Conservation (phyloP, 1,140 invertebrate genomes). For the Drosophila varians region DNA sequence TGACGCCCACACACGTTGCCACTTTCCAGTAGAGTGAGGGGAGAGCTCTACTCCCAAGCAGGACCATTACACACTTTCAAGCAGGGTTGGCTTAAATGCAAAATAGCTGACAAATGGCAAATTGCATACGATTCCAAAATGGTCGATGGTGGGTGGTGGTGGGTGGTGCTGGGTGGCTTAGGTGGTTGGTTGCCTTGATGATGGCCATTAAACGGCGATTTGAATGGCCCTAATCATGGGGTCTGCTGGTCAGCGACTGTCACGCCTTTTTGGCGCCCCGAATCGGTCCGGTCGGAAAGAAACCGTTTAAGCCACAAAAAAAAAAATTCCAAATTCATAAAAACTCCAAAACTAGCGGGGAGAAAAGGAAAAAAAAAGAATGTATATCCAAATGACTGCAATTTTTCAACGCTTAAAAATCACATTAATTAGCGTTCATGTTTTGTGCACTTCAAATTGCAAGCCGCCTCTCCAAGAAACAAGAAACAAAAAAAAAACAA, state of each 20-base stretch:
- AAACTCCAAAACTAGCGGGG: not conserved
- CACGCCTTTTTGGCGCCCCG: slow-evolving; percentile 63
- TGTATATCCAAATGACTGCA: slow-evolving; percentile 47
- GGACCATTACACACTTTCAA: not conserved
- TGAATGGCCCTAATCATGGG: slow-evolving; percentile 49
- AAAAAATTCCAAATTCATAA: not conserved
- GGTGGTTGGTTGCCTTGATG: slow-evolving; percentile 20
- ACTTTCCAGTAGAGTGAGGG: not conserved
- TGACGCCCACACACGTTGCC: slow-evolving; percentile 73
- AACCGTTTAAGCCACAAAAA: slow-evolving; percentile 29
- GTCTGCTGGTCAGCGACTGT: slow-evolving; percentile 23
- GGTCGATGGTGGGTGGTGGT: slow-evolving; percentile 6
- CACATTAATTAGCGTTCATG: slow-evolving; percentile 72
- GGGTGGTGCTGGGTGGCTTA: slow-evolving; percentile 4
- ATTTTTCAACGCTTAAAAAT: slow-evolving; percentile 64
- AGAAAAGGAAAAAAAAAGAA: slow-evolving; percentile 22
- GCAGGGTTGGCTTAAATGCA: slow-evolving; percentile 42
- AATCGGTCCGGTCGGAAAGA: slow-evolving; percentile 25
- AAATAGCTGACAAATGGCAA: slow-evolving; percentile 58
- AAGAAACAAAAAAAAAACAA: slow-evolving; percentile 8
- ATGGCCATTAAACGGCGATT: slow-evolving; percentile 46
- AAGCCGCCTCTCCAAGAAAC: slow-evolving; percentile 14
- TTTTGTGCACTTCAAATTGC: slow-evolving; percentile 48
- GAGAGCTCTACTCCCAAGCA: not conserved
- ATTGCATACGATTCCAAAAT: slow-evolving; percentile 37